Conservation (phyloP, 2,797 vertebrate species). For the Chaetophractus vellerosus region DNA sequence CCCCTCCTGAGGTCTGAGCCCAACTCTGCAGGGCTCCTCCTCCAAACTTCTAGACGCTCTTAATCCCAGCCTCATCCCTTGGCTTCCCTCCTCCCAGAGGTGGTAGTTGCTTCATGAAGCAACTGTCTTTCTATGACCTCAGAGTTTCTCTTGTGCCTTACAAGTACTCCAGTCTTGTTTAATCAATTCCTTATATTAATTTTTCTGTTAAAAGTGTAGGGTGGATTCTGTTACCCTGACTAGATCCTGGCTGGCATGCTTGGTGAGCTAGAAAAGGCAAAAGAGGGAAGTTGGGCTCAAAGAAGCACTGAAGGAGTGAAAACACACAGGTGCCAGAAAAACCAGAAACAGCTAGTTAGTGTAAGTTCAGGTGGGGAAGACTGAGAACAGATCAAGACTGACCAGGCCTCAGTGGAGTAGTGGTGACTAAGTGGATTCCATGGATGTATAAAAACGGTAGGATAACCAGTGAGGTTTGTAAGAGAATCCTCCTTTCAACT, state of each 20-base stretch:
- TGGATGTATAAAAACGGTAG: too few relatives aligned
- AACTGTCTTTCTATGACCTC: background rate
- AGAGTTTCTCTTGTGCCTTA: rapidly evolving
- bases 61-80: too few relatives aligned
- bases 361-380: background rate
- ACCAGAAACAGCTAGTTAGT: rapidly evolving
- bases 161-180: background rate
- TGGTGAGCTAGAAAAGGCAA: background rate
- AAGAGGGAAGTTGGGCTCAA: background rate
- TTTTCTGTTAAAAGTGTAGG: background rate
- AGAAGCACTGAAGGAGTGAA: too few relatives aligned
- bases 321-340: rapidly evolving
- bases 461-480: rapidly evolving
- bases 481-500: background rate
- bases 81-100: too few relatives aligned
- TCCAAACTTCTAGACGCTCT: too few relatives aligned
- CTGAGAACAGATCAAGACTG: rapidly evolving
- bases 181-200: background rate
- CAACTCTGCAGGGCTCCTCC: too few relatives aligned
- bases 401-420: rapidly evolving
- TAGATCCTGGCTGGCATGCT: too few relatives aligned
- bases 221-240: background rate
- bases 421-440: background rate
- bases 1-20: too few relatives aligned
- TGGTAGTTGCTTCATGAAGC: too few relatives aligned